Evolutionary conservation across 2,888 invertebrate species (phyloP).

Genomic region (Tenthredo scrophulariae): DNA sequence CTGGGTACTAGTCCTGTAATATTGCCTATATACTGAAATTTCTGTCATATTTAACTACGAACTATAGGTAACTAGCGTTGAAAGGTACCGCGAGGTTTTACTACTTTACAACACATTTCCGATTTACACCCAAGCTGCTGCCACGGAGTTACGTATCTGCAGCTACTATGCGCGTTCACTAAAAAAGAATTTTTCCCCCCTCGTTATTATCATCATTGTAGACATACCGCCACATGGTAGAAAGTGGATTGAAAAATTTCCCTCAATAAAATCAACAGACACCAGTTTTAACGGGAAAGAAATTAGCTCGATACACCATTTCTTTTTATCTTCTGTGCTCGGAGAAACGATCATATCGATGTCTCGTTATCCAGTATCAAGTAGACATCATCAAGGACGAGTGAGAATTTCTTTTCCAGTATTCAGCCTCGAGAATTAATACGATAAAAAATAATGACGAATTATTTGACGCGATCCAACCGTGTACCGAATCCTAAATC

Average conservation of each 20-base stretch:
- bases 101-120: background rate
- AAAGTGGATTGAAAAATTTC: constrained; percentile 39
- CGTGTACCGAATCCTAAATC: background rate
- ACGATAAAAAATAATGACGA: no score
- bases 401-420: background rate
- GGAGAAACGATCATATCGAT: no score
- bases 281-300: background rate
- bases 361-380: no score
- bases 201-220: background rate
- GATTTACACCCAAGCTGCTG: background rate
- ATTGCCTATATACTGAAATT: background rate
- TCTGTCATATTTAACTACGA: constrained; percentile 35
- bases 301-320: no score
- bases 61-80: constrained; percentile 6
- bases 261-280: background rate
- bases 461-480: background rate
- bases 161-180: background rate
- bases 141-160: background rate
- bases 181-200: background rate
- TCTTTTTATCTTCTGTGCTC: no score
- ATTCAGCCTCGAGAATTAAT: background rate
- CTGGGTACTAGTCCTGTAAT: background rate
- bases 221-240: background rate
- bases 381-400: no score
- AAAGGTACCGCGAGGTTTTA: constrained; percentile 13